phyloP scores from a whole-genome alignment of 2,888 invertebrate genomes.

The Tenthredo distinguenda region DNA sequence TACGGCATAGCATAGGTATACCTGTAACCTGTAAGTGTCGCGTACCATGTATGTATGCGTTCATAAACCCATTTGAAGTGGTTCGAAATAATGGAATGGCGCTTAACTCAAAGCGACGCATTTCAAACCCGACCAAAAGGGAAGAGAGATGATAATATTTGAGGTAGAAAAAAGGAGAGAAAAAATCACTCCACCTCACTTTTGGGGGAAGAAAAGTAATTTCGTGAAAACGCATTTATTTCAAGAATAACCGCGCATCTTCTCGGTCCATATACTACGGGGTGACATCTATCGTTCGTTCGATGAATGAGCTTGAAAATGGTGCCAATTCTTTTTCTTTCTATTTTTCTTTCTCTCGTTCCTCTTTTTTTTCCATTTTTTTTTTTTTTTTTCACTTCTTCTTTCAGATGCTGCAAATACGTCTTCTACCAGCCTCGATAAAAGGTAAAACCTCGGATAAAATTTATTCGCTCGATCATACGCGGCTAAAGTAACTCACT shows the following conservation, averaged over 20 bases:
- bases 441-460: conserved; percentile 34
- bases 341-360: neutral
- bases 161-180: neutral
- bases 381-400: neutral
- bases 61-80: neutral
- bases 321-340: conserved; percentile 18
- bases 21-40: neutral
- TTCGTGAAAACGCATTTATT: conserved; percentile 9
- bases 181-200: neutral
- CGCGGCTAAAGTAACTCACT: conserved; percentile 32
- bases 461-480: conserved; percentile 46
- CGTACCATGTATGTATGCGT: neutral
- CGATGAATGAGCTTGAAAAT: conserved; percentile 9
- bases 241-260: neutral
- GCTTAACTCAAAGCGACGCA: neutral
- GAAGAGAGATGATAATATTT: neutral
- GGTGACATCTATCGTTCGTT: conserved; percentile 21
- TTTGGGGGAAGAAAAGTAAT: neutral
- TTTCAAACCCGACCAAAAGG: neutral
- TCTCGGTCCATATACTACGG: neutral
- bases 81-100: neutral
- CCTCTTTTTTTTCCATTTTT: neutral
- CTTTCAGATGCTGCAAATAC: neutral
- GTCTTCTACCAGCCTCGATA: conserved; percentile 9
- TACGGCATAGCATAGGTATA: neutral